Conservation (phyloP, 1,140 invertebrate genomes). For the Diorhabda elongata region DNA sequence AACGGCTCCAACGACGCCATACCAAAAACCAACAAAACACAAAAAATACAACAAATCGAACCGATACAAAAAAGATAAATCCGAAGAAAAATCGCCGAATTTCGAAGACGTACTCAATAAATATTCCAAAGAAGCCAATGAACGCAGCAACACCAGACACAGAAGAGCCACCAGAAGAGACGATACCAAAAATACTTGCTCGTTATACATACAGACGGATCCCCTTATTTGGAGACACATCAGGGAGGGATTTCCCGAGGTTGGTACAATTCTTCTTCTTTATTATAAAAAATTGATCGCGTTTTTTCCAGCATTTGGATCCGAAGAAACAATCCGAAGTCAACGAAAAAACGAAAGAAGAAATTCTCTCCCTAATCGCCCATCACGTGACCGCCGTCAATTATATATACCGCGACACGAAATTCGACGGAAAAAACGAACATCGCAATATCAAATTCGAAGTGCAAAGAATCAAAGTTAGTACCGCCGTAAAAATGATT, state of each 20-base stretch:
- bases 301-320: conserved; percentile 57
- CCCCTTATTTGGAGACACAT: conserved; percentile 95
- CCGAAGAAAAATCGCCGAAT: conserved; percentile 35
- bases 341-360: conserved; percentile 86
- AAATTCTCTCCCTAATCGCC: conserved; percentile 94
- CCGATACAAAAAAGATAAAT: conserved; percentile 7
- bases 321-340: conserved; percentile 57
- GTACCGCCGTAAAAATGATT: not conserved
- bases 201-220: conserved; percentile 96
- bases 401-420: conserved; percentile 93
- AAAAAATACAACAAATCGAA: conserved; percentile 8
- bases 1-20: conserved; percentile 27
- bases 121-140: conserved; percentile 64
- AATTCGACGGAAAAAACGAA: conserved; percentile 81
- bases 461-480: conserved; percentile 92
- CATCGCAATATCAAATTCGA: conserved; percentile 96
- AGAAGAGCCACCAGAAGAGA: conserved; percentile 47
- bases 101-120: conserved; percentile 51
- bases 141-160: conserved; percentile 48
- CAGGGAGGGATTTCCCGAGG: conserved; percentile 63
- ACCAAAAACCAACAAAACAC: conserved; percentile 17
- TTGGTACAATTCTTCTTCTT: conserved; percentile 44
- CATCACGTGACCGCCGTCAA: conserved; percentile 98
- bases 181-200: conserved; percentile 81
- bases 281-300: not conserved